Evolutionary conservation across 2,888 invertebrate genomes (phyloP), one percentile per base, ranked within the genome.

Genomic region (Xanthia icteritia): DNA sequence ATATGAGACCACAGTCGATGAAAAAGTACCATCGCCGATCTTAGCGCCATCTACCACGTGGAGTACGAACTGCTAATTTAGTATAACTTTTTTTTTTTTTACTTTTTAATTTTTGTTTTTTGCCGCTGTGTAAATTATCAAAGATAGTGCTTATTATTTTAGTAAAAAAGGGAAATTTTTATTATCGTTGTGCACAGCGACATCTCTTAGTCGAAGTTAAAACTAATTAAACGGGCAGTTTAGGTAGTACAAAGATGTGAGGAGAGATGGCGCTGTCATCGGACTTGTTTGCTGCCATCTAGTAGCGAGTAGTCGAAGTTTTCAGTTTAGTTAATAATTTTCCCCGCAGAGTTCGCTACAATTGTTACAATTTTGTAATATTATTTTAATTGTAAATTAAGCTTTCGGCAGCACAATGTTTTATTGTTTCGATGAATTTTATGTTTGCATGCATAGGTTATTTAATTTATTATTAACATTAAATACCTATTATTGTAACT

Each of bases 241-340:
- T 0, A 17, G 2, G 2, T 71, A 64, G 54, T 73, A 27, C 42
- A 36, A 0, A 5, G 0, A 1, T 9, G 0, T 27, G 6, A 45
- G 0, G 13, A 61, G 2, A 85, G 85, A 86, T 76, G 78, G 61
- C 87, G 45, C 17, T 68, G 20, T 20, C 8, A 1, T 9, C 0
- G 11, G 0, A 15, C 0, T 17, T 0, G 0, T 6, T 20, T 42
- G 5, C 54, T 45, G 86, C 76, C 90, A 90, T 84, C 91, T 91
- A 84, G 77, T 71, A 66, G 17, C 9, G 56, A 88, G 69, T 89
- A 86, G 85, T 56, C 0, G 20, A 71, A 82, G 66, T 83, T 71
- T 11, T 23, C 0, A 1, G 5, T 11, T 23, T 23, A 51, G 17
- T 69, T 56, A 42, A 23, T 1, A 3, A 17, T 8, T 39, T 45